A percentile compares a stretch with the other conserved stretches of the same genome.
Conservation (phyloP, 2,797 vertebrate species). For the Chiroxiphia lanceolata region DNA sequence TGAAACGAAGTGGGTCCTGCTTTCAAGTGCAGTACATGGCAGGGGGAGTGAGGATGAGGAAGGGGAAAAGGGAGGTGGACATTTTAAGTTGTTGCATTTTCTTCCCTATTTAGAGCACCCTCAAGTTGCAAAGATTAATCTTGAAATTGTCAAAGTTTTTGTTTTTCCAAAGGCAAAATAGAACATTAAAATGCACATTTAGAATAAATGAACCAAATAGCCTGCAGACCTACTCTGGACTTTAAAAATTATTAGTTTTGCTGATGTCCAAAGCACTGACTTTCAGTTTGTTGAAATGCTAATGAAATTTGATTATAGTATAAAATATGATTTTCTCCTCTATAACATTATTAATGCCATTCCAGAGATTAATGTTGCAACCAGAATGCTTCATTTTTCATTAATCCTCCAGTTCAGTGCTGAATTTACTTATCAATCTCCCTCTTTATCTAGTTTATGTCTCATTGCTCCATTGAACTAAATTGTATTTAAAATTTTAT, state of each 20-base stretch:
- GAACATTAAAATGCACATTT: neutral
- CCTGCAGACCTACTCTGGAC: neutral
- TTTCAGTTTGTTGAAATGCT: constrained; percentile 49
- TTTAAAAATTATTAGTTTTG: constrained; percentile 6
- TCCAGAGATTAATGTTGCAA: constrained; percentile 24
- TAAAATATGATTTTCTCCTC: constrained; percentile 1
- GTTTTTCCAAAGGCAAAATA: neutral
- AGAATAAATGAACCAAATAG: neutral
- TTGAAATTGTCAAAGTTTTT: constrained; percentile 3
- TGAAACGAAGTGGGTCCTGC: neutral
- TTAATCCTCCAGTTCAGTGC: neutral
- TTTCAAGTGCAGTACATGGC: neutral
- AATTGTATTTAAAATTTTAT: constrained; percentile 17
- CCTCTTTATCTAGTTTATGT: neutral
- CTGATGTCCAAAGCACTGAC: neutral
- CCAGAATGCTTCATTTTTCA: neutral
- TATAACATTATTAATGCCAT: constrained; percentile 16
- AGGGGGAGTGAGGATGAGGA: neutral
- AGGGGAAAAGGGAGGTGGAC: neutral
- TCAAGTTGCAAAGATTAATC: neutral
- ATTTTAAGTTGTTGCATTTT: neutral
- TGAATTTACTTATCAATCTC: constrained; percentile 35
- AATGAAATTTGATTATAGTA: constrained; percentile 46
- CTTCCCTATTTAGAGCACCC: neutral
- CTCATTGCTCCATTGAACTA: neutral